Percentiles rank a stretch among this genome's conserved stretches.
These are phyloP conservation scores for Coptodon bakossiorum DNA, from an alignment of 2,113 vertebrate genomes.

Conservation along the genomic window DNA sequence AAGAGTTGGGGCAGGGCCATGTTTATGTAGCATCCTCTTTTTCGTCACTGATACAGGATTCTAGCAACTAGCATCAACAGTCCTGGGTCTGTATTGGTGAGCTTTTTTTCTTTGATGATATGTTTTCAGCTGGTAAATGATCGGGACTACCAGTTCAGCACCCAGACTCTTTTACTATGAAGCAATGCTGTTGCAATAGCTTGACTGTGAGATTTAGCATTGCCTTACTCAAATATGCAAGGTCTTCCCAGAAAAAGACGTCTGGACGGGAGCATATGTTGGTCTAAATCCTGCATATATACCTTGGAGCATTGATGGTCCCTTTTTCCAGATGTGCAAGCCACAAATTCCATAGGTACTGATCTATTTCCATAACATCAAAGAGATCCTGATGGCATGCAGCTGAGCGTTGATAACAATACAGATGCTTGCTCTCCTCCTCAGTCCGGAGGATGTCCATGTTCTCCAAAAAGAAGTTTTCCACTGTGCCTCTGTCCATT, in stretches of 20 bases:
- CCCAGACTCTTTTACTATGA: neutral
- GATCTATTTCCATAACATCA: neutral
- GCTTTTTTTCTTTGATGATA: neutral
- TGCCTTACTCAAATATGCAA: neutral
- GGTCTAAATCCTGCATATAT: neutral
- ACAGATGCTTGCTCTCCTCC: neutral
- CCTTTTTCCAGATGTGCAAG: neutral
- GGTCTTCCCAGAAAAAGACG: neutral
- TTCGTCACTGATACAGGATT: neutral
- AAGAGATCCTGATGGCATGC: neutral
- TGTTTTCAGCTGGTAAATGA: neutral
- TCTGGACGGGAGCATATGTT: neutral
- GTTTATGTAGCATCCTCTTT: neutral
- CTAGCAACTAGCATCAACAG: neutral
- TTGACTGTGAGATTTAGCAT: neutral
- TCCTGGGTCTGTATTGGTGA: neutral
- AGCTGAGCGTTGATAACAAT: neutral
- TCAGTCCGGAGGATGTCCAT: neutral
- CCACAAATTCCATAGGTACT: neutral
- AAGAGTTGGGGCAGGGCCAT: neutral
- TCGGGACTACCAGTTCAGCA: neutral
- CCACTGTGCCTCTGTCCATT: neutral
- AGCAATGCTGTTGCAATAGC: neutral
- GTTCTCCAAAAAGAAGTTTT: neutral
- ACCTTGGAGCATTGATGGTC: neutral